Evolutionary conservation across 2,888 invertebrate species (phyloP), one percentile per base, ranked within the genome.

Genomic region (Netelia inedita): DNA sequence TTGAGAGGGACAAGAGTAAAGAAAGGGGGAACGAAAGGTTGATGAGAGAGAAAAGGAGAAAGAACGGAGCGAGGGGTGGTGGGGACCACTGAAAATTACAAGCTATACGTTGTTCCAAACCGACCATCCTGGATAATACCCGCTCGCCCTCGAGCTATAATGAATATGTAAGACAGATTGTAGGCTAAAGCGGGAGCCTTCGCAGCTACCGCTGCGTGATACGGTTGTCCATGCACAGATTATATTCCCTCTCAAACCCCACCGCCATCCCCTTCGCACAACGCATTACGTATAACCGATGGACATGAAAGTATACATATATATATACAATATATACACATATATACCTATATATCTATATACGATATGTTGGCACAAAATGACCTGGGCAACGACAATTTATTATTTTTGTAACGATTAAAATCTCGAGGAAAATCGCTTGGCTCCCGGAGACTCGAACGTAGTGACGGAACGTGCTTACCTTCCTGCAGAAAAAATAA

Each of bases 151-250:
- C 89, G 88, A 92, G 93, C 93, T 91, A 93, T 93, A 93, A 93
- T 93, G 93, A 93, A 93, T 93, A 93, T 93, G 93, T 93, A 93
- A 93, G 93, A 93, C 93, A 93, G 93, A 93, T 93, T 93, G 93
- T 93, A 93, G 93, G 91, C 92, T 93, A 93, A 93, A 93, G 93
- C 87, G 93, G 91, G 91, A 93, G 91, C 92, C 91, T 92, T 90
- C 88, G 90, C 88, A 86, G 92, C 93, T 93, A 93, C 93, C 89
- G 92, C 93, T 91, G 92, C 92, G 92, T 91, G 93, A 93, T 93
- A 93, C 92, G 92, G 91, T 92, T 92, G 92, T 93, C 92, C 92
- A 91, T 92, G 87, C 88, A 89, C 89, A 91, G 92, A 92, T 93
- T 92, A 91, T 91, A 90, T 91, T 92, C 90, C 74, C 69, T 78